Evolutionary conservation across 2,113 vertebrate genomes (phyloP).

Genomic region (Hippolais icterina): DNA sequence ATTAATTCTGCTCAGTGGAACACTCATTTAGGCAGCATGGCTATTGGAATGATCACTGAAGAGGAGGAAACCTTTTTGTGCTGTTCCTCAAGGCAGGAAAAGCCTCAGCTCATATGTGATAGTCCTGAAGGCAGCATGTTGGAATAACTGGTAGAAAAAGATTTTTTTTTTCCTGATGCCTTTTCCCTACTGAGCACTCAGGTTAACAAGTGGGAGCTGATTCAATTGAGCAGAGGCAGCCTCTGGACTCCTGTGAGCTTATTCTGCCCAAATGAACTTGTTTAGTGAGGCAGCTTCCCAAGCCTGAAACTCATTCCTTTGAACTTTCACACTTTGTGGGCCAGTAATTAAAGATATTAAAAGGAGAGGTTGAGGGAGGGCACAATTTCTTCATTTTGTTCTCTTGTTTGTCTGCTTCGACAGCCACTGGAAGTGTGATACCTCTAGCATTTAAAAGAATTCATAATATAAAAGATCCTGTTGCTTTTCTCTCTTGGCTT

Average conservation of each 20-base stretch:
- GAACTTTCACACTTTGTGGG: neutral
- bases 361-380: neutral
- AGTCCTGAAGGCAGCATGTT: neutral
- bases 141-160: neutral
- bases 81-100: neutral
- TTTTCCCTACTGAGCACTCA: neutral
- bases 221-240: neutral
- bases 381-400: neutral
- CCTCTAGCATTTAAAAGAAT: neutral
- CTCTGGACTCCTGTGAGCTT: neutral
- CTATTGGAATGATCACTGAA: neutral
- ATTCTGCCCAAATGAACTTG: neutral
- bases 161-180: neutral
- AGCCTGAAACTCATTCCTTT: neutral
- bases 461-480: neutral
- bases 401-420: neutral
- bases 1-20: neutral
- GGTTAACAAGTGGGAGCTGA: neutral
- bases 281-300: neutral
- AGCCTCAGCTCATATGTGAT: neutral
- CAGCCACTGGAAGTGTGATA: neutral
- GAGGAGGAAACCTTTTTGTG: neutral
- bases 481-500: slow-evolving; percentile 4
- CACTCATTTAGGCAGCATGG: neutral
- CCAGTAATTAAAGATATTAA: slow-evolving; percentile 9